Percentiles rank a stretch among this genome's conserved stretches.
phyloP scores from a whole-genome alignment of 1,140 invertebrate species.

The Armadillidium nasatum region DNA sequence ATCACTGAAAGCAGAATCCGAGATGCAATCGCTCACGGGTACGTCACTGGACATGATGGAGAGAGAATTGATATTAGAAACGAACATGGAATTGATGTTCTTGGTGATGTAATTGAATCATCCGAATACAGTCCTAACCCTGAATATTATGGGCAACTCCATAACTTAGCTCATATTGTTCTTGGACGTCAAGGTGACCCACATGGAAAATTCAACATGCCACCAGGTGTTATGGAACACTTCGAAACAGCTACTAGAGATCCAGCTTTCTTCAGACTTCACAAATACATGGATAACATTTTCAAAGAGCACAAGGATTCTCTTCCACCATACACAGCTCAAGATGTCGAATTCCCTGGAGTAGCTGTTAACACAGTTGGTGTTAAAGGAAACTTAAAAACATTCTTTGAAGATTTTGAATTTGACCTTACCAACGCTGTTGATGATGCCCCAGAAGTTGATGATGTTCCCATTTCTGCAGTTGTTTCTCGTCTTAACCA shows the following conservation, averaged over 20 bases:
- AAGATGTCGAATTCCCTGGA: slow-evolving; percentile 57
- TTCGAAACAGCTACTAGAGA: slow-evolving; percentile 59
- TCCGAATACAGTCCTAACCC: slow-evolving; percentile 29
- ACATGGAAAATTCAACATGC: slow-evolving; percentile 34
- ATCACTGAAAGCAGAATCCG: slow-evolving; percentile 21
- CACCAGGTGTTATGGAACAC: slow-evolving; percentile 53
- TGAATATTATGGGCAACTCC: slow-evolving; percentile 46
- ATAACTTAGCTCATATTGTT: slow-evolving; percentile 45
- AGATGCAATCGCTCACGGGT: slow-evolving; percentile 21
- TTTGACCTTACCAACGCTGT: slow-evolving; percentile 63
- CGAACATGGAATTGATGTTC: slow-evolving; percentile 27
- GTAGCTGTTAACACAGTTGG: slow-evolving; percentile 61
- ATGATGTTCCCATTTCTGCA: slow-evolving; percentile 48
- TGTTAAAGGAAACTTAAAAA: slow-evolving; percentile 61
- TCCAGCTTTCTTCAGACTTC: slow-evolving; percentile 61
- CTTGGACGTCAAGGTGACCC: slow-evolving; percentile 42
- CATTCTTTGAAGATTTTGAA: slow-evolving; percentile 67
- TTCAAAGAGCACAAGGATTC: slow-evolving; percentile 51
- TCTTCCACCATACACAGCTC: slow-evolving; percentile 44
- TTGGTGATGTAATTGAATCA: slow-evolving; percentile 31
- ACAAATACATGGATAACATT: slow-evolving; percentile 58
- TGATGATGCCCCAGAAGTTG: slow-evolving; percentile 41
- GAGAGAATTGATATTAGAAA: slow-evolving; percentile 29
- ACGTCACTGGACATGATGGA: background rate
- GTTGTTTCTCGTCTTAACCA: slow-evolving; percentile 59